Base-by-base conservation (phyloP, 2,888 invertebrate genomes). In the Syrista parreyssii region DNA sequence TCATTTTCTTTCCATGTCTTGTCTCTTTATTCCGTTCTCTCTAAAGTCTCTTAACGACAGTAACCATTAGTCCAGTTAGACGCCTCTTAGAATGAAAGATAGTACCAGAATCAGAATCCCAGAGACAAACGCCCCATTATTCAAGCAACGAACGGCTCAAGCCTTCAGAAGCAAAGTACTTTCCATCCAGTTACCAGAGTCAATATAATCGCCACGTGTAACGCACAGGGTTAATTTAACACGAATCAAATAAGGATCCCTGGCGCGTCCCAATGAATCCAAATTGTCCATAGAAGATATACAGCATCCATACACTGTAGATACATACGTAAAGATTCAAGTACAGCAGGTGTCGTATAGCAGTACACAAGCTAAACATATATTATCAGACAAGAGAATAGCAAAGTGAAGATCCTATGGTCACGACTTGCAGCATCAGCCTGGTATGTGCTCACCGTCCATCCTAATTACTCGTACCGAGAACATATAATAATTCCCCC, bases 381-480 rank as follows among this genome's bases (percentile, higher is more conserved):
- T 55, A 55, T 55, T 55, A 55, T 55, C 23, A 55, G 40, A 23
- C 9, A 55, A 55, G 23, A 23, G 40, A 55, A 55, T 55, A 55
- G 40, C 23, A 55, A 15, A 40, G 15, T 40, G 40, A 40, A 55
- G 23, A 55, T 55, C 23, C 23, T 55, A 55, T 23, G 40, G 40
- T 55, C 23, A 55, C 40, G 40, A 55, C 40, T 55, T 23, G 9
- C 71, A 32, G 71, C 71, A 71, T 71, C 71, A 32, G 82, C 83
- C 82, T 80, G 83, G 84, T 85, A 85, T 82, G 77, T 76, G 76
- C 74, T 76, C 79, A 76, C 81, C 82, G 85, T 82, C 78, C 83
- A 82, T 78, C 82, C 84, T 87, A 86, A 87, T 88, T 87, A 87
- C 84, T 83, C 74, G 82, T 87, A 86, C 85, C 84, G 81, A 83